Conservation (phyloP, 2,888 invertebrate species). For the Eremobia ochroleuca region DNA sequence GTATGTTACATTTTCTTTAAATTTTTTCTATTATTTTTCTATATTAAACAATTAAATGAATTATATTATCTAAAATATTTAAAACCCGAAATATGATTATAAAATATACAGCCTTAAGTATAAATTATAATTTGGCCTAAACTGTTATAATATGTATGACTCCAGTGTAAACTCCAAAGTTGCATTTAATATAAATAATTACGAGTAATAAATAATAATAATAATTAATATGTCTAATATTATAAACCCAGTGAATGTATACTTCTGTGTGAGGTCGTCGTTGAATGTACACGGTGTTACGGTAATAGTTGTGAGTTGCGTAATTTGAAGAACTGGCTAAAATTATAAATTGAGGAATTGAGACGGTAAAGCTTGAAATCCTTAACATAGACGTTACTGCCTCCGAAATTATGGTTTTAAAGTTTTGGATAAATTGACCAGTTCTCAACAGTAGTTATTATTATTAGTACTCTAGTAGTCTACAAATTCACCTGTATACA, state of each 20-base stretch:
- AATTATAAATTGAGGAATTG: not conserved
- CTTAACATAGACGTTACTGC: not conserved
- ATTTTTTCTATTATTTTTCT: not conserved
- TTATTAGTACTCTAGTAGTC: no score
- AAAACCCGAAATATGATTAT: slow-evolving; percentile 2
- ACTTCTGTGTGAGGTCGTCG: slow-evolving; percentile 50
- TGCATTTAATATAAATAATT: slow-evolving; percentile 55
- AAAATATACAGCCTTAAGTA: slow-evolving; percentile 28
- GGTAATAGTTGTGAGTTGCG: slow-evolving; percentile 19
- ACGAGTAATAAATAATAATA: slow-evolving; percentile 34
- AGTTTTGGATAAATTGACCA: not conserved
- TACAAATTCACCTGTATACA: not conserved
- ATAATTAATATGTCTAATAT: slow-evolving; percentile 36
- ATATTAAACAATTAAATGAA: not conserved
- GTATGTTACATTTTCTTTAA: not conserved
- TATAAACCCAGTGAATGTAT: slow-evolving; percentile 48
- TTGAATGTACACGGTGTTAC: slow-evolving; percentile 41
- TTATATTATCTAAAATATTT: not conserved
- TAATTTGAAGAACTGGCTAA: not conserved
- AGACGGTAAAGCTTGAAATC: not conserved
- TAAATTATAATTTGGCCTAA: slow-evolving; percentile 63
- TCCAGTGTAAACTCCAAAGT: slow-evolving; percentile 58
- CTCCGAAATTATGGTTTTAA: not conserved
- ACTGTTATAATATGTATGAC: slow-evolving; percentile 45
- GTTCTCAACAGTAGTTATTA: not conserved